phyloP scores from a whole-genome alignment of 2,113 vertebrate genomes.

The Gnathonemus echidnorhynchus region DNA sequence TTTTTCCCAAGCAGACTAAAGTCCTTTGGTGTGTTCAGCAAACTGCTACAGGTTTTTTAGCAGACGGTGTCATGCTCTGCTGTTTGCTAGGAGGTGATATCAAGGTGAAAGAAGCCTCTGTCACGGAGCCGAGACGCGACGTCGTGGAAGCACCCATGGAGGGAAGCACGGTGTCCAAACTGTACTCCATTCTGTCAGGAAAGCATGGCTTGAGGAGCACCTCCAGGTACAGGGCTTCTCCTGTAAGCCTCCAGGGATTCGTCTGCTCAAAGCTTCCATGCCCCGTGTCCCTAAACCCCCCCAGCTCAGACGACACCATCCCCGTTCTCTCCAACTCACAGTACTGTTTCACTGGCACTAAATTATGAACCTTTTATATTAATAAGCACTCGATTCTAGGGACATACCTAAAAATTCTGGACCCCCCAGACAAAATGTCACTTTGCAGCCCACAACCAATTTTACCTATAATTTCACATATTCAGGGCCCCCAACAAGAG shows the following conservation, averaged over 20 bases:
- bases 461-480: no score
- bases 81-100: neutral
- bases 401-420: neutral
- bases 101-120: neutral
- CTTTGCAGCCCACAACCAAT: no score
- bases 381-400: neutral
- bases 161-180: neutral
- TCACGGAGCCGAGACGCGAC: neutral
- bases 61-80: neutral
- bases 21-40: neutral
- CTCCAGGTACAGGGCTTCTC: neutral
- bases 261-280: neutral
- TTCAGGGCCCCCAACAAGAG: no score
- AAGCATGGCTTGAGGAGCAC: neutral
- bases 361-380: neutral
- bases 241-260: neutral
- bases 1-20: neutral
- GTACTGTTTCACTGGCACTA: neutral
- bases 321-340: neutral
- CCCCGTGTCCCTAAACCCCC: neutral
- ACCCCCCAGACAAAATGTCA: neutral
- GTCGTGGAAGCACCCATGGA: neutral
- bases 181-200: neutral
- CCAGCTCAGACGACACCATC: neutral
- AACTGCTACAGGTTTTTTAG: neutral